phyloP scores from a whole-genome alignment of 2,888 invertebrate genomes.

The Bellardia pandia region DNA sequence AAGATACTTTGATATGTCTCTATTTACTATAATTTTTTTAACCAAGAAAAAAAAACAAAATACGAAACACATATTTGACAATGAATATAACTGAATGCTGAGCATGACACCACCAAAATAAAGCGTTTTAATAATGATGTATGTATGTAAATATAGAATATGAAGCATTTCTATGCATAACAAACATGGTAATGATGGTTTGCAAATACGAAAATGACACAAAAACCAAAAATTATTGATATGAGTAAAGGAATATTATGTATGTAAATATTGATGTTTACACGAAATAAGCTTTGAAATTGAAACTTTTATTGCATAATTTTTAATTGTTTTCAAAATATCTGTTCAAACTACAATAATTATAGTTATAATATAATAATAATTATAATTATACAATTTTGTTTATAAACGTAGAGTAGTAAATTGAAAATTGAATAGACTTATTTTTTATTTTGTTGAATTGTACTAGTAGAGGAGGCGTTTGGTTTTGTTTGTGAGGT shows the following conservation, averaged over 20 bases:
- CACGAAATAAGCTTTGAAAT: constrained; percentile 48
- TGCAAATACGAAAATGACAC: constrained; percentile 4
- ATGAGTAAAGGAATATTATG: not conserved
- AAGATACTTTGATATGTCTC: constrained; percentile 11
- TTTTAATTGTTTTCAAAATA: constrained; percentile 55
- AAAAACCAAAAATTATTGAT: constrained; percentile 30
- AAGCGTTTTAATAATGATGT: constrained; percentile 33
- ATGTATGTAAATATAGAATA: not conserved
- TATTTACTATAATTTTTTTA: not conserved
- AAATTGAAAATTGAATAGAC: constrained; percentile 32
- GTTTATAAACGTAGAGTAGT: constrained; percentile 12
- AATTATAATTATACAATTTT: constrained; percentile 35
- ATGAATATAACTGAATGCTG: constrained; percentile 55
- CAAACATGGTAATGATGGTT: constrained; percentile 10
- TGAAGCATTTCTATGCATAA: constrained; percentile 20
- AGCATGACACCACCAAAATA: constrained; percentile 68
- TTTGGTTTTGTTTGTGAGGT: constrained; percentile 64
- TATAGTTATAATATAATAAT: constrained; percentile 32
- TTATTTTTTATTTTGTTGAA: constrained; percentile 69
- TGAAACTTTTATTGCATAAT: constrained; percentile 46
- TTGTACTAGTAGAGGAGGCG: constrained; percentile 64
- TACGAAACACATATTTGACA: constrained; percentile 57
- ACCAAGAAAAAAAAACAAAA: constrained; percentile 15
- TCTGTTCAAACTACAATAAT: constrained; percentile 55
- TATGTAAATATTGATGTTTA: not conserved